A percentile compares a stretch with the other conserved stretches of the same genome.
Conservation (phyloP, 2,113 vertebrate genomes). For the Machaerirhynchus nigripectus region DNA sequence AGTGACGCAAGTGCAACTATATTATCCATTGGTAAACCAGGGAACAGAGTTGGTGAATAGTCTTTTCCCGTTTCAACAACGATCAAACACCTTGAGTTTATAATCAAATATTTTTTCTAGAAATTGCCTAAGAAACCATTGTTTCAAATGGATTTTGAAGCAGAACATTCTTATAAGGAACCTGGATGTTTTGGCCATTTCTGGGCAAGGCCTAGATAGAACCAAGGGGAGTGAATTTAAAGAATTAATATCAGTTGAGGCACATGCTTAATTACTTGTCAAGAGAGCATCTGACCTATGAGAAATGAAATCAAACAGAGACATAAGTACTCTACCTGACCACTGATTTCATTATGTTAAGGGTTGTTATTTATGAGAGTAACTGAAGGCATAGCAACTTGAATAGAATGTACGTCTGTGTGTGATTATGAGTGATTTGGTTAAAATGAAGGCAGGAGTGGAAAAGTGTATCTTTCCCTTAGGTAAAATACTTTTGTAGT, state of each 20-base stretch:
- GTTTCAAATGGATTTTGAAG: background rate
- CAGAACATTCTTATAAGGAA: background rate
- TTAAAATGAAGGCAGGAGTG: background rate
- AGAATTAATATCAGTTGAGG: background rate
- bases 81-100: background rate
- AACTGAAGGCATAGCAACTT: background rate
- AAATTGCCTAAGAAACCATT: background rate
- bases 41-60: background rate
- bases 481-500: background rate
- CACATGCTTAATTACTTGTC: background rate
- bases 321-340: background rate
- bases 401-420: rapidly evolving
- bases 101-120: background rate
- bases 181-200: background rate
- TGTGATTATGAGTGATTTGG: background rate
- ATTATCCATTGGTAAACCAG: background rate
- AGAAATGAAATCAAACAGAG: background rate
- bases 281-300: background rate
- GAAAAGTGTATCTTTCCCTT: background rate
- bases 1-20: background rate
- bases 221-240: background rate
- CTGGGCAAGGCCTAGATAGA: background rate
- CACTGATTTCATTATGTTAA: background rate
- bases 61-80: background rate
- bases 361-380: background rate